Evolutionary conservation across 2,797 vertebrate genomes (phyloP), one percentile per base, ranked within the genome.

Genomic region (Sphenodon punctatus): DNA sequence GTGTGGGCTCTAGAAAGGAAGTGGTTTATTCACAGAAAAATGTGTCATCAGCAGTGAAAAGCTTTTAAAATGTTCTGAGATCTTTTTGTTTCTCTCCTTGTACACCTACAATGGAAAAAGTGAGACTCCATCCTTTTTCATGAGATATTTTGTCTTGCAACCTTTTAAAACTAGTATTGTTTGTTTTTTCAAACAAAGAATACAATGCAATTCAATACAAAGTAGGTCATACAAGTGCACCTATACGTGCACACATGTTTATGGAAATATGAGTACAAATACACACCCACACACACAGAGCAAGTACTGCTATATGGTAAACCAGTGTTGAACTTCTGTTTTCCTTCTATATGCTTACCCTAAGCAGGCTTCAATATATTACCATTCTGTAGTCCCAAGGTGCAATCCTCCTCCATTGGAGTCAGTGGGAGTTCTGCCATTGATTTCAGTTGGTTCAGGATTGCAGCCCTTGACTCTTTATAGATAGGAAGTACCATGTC

Each of bases 31-130:
- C 92, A 94, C 90, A 95, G 94, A 96, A 95, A 94, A 96, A 87
- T 95, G 96, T 97, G 94, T 97, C 90, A 93, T 83, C 94, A 96
- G 76, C 85, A 90, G 56, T 92, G 88, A 94, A 88, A 75, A 93
- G 91, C 81, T 82, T 93, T 94, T 89, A 91, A 88, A 93, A 91
- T 93, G 89, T 93, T 93, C 93, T 96, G 91, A 94, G 91, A 94
- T 92, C 69, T 87, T 91, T 93, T 76, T 91, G 86, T 91, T 89
- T 95, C 85, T 95, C 91, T 94, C 95, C 90, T 77, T 90, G 76
- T 92, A 97, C 98, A 97, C 98, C 98, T 98, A 98, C 98, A 97
- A 96, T 97, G 98, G 98, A 99, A 99, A 99, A 95, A 95, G 75
- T 96, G 94, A 96, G 95, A 95, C 91, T 94, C 92, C 92, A 93